Base-by-base conservation (phyloP, 1,140 invertebrate genomes). In the Temnothorax curvispinosus region DNA sequence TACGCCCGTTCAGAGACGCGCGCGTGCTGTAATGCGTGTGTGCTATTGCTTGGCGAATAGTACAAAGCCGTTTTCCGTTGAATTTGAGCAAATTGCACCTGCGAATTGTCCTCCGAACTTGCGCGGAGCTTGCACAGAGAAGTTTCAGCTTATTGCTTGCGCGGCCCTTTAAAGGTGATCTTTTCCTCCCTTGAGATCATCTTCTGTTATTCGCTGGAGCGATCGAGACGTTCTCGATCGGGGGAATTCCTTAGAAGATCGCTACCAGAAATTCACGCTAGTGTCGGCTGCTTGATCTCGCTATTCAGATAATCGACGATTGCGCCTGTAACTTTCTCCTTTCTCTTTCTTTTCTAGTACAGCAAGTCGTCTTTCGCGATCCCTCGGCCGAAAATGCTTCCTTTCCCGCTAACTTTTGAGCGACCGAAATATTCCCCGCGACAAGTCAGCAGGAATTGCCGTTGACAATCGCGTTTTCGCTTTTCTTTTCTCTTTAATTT, bases 1-100 rank as follows among this genome's bases (percentile, higher is more conserved):
- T 15, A 64, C 52, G 52, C 80, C 72, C 69, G 69, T 54, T 74
- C 69, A 69, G 41, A 81, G 80, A 82, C 60, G 47, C 60, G 47
- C 60, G 21, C 76, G 60, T 75, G 8, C 64, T 27, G 41, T 64
- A 41, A 32, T n/a, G 56, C 54, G 13, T 38, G 60, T 74, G 82
- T 58, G 41, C 27, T 81, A 84, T 52, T 85, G 80, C 64, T 38
- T 52, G 75, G 69, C 82, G 76, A 86, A 87, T 76, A 67, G 60
- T 89, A 89, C 82, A 76, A 81, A 82, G 72, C 84, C 67, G 41
- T 62, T 84, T 41, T 84, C 62, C 56, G 11, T 60, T 84, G 54
- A 75, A 75, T 62, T 84, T 84, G 80, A 84, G 80, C 80, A 84
- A 84, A 84, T 84, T 84, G 54, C 78, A 21, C 15, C 64, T 56